A percentile compares a stretch with the other conserved stretches of the same genome.
These are phyloP conservation scores for Tetragonula clypearis DNA, from an alignment of 1,140 invertebrate genomes.

Conservation along the genomic window DNA sequence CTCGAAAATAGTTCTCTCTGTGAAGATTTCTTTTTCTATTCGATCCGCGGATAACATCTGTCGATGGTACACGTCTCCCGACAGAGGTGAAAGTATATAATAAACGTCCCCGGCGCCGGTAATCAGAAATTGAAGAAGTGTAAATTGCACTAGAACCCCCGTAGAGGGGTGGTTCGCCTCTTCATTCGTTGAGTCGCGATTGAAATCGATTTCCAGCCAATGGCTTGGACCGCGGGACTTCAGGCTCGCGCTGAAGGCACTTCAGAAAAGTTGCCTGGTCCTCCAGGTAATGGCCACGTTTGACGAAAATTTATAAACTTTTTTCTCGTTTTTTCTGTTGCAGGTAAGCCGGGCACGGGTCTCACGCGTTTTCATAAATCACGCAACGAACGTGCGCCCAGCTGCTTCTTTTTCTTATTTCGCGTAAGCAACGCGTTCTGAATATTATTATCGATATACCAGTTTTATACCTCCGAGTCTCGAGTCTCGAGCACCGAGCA, in stretches of 20 bases:
- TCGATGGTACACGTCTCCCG: neutral
- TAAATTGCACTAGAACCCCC: neutral
- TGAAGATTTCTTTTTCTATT: neutral
- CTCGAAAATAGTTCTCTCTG: neutral
- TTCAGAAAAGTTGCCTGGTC: constrained; percentile 19
- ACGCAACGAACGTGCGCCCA: neutral
- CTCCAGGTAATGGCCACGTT: neutral
- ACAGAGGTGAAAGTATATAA: neutral
- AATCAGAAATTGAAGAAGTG: constrained; percentile 13
- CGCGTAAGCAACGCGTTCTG: neutral
- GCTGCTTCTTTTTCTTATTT: neutral
- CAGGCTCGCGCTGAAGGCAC: no score
- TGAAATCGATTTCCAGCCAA: constrained; percentile 14
- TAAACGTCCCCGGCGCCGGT: neutral
- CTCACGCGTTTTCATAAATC: constrained; percentile 10
- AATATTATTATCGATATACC: neutral
- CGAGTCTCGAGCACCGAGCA: neutral
- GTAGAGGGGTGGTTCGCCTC: neutral
- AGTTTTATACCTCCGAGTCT: neutral
- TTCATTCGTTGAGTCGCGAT: constrained; percentile 9
- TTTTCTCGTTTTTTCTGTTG: constrained; percentile 1
- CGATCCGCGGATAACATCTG: neutral
- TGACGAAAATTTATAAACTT: constrained; percentile 11
- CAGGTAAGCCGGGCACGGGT: constrained; percentile 17
- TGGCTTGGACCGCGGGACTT: neutral